Evolutionary conservation across 1,140 invertebrate genomes (phyloP).

Genomic region (Pseudomyrmex cubaensis): DNA sequence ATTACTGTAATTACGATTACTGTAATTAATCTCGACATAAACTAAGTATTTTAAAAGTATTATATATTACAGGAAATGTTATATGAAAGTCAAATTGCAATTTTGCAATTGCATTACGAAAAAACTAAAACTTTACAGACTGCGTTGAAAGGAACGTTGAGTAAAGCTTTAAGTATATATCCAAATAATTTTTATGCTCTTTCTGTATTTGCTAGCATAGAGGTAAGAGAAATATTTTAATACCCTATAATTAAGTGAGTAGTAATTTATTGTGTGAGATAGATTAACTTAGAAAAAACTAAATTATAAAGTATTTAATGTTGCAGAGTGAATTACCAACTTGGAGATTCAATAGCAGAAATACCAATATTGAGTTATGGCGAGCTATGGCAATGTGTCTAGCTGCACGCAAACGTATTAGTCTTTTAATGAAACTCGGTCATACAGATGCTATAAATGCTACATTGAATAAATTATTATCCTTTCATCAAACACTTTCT

Average conservation of each 20-base stretch:
- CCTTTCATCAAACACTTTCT: conserved; percentile 78
- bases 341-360: conserved; percentile 78
- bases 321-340: conserved; percentile 80
- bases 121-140: conserved; percentile 52
- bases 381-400: conserved; percentile 79
- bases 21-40: conserved; percentile 4
- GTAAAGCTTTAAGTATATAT: conserved; percentile 83
- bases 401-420: conserved; percentile 77
- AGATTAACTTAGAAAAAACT: background rate
- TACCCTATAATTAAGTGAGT: conserved; percentile 14
- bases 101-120: conserved; percentile 83
- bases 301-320: conserved; percentile 38
- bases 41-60: conserved; percentile 40
- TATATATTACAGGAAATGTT: conserved; percentile 80
- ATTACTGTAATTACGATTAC: background rate
- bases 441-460: conserved; percentile 73
- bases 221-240: conserved; percentile 75
- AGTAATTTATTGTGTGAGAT: conserved; percentile 70
- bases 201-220: conserved; percentile 78
- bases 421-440: conserved; percentile 66
- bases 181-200: conserved; percentile 87
- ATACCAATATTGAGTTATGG: conserved; percentile 72
- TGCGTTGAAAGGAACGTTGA: conserved; percentile 66
- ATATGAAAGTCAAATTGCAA: conserved; percentile 79
- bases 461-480: conserved; percentile 80